Evolutionary conservation across 2,888 invertebrate genomes (phyloP).

Genomic region (Cerastis leucographa): DNA sequence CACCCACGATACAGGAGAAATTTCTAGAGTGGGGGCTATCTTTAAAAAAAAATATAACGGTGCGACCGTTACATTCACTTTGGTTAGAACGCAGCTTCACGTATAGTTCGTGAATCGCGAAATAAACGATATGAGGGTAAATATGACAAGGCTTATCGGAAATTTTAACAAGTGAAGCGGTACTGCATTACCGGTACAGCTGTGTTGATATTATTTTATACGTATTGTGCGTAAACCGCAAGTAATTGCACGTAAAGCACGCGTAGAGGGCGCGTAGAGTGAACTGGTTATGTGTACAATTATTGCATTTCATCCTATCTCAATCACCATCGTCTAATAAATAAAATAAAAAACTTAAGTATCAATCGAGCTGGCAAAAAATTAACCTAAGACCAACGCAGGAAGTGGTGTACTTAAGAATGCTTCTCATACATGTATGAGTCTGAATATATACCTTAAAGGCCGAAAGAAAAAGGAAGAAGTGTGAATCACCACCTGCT

Average conservation of each 20-base stretch:
- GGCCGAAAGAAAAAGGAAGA: constrained; percentile 52
- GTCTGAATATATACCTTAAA: constrained; percentile 55
- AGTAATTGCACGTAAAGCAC: not conserved
- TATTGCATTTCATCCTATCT: too few species aligned
- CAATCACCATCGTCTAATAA: too few species aligned
- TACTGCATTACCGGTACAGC: not conserved
- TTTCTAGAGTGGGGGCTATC: too few species aligned
- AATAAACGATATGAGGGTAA: constrained; percentile 6
- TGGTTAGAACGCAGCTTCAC: not conserved
- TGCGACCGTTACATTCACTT: not conserved
- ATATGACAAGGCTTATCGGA: constrained; percentile 27
- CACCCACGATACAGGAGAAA: too few species aligned
- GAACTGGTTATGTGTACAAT: too few species aligned
- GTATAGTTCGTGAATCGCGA: not conserved
- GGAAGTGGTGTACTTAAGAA: constrained; percentile 41
- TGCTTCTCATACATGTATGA: constrained; percentile 42
- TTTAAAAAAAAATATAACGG: too few species aligned
- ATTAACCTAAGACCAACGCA: constrained; percentile 5
- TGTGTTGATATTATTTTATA: constrained; percentile 4
- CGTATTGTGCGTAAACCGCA: not conserved
- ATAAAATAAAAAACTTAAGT: too few species aligned
- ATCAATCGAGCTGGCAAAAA: constrained; percentile 1
- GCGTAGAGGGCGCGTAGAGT: not conserved
- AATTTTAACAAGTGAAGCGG: not conserved
- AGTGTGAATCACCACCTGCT: constrained; percentile 79